Percentiles rank a stretch among this genome's conserved stretches.
phyloP scores from a whole-genome alignment of 2,797 vertebrate species.

The Alfaro cultratus region DNA sequence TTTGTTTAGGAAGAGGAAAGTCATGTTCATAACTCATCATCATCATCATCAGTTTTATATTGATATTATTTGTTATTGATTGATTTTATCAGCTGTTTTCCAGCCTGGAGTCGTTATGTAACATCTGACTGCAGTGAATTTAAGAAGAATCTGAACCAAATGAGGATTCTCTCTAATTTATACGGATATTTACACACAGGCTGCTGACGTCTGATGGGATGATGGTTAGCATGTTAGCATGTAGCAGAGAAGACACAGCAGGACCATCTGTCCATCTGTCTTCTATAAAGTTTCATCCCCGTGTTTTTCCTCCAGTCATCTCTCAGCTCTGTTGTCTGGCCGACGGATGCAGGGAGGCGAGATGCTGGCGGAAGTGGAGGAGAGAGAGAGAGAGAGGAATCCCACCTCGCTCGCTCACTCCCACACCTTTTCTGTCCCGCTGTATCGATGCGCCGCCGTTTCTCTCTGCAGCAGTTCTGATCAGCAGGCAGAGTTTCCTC shows the following conservation, averaged over 20 bases:
- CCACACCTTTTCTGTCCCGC: conserved; percentile 79
- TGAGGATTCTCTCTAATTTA: no score
- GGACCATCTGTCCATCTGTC: not conserved
- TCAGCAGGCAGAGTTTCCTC: conserved; percentile 56
- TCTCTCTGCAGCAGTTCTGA: conserved; percentile 71
- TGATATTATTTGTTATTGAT: no score
- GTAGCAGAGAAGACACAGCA: no score
- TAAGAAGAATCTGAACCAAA: no score
- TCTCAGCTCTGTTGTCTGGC: conserved; percentile 9
- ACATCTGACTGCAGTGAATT: not conserved
- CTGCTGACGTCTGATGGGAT: no score
- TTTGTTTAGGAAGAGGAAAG: no score
- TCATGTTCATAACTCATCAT: no score
- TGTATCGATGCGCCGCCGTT: conserved; percentile 71
- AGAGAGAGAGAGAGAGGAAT: conserved; percentile 63
- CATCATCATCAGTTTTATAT: no score
- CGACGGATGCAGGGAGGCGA: conserved; percentile 51
- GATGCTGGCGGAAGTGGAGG: conserved; percentile 66
- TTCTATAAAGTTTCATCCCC: not conserved
- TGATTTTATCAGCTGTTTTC: no score
- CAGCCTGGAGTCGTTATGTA: not conserved
- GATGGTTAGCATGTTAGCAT: no score
- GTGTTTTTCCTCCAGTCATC: not conserved
- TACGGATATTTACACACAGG: no score
- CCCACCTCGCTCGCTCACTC: conserved; percentile 73